A percentile compares a stretch with the other conserved stretches of the same genome.
phyloP scores from a whole-genome alignment of 2,888 invertebrate species.

The Lochmaea capreae region DNA sequence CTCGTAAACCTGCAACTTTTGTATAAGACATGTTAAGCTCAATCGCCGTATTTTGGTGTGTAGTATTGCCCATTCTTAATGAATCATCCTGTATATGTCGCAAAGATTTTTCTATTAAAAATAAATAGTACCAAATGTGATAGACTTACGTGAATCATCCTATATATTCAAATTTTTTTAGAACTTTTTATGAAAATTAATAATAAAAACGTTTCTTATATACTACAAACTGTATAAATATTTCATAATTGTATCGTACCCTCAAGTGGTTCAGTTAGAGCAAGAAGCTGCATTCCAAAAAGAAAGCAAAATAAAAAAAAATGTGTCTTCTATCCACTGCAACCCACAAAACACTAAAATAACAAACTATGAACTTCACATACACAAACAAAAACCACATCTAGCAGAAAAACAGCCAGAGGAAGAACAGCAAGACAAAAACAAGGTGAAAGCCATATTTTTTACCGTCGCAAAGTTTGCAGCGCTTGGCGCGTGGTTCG shows the following conservation, averaged over 20 bases:
- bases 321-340: background rate
- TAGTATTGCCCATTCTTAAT: no score
- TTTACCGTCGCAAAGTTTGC: slow-evolving; percentile 91
- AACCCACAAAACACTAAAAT: slow-evolving; percentile 1
- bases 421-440: background rate
- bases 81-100: no score
- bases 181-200: no score
- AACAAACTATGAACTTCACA: background rate
- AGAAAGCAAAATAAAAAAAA: background rate
- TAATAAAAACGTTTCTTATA: no score
- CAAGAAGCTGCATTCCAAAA: slow-evolving; percentile 9
- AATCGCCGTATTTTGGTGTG: no score
- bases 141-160: background rate
- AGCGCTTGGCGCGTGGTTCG: slow-evolving; percentile 90
- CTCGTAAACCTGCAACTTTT: no score
- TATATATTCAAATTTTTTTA: background rate
- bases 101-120: no score
- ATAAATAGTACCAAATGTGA: no score
- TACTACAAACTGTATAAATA: no score
- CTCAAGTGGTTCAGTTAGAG: background rate
- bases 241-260: no score
- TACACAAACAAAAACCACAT: background rate
- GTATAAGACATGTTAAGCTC: no score
- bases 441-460: background rate
- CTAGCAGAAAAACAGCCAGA: background rate